A percentile compares a stretch with the other conserved stretches of the same genome.
phyloP scores from a whole-genome alignment of 1,140 invertebrate genomes.

The Drosophila ficusphila region DNA sequence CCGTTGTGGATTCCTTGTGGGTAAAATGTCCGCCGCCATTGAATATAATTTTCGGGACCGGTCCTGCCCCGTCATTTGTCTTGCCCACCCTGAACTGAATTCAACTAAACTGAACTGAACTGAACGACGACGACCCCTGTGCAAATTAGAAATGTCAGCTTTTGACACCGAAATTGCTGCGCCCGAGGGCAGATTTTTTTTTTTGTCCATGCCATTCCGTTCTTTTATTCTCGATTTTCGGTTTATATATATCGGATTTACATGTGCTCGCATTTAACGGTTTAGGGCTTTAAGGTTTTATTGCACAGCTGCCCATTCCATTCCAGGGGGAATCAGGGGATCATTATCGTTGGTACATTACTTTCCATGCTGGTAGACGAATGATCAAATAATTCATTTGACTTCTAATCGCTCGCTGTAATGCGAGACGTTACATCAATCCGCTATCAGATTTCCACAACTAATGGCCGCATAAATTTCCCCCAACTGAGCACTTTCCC shows the following conservation, averaged over 20 bases:
- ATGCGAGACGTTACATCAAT: slow-evolving; percentile 49
- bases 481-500: slow-evolving; percentile 49
- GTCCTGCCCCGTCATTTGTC: slow-evolving; percentile 66
- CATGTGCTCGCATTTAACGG: slow-evolving; percentile 66
- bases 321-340: slow-evolving; percentile 4
- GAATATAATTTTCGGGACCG: slow-evolving; percentile 65
- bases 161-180: slow-evolving; percentile 74
- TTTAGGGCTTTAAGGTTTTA: slow-evolving; percentile 26
- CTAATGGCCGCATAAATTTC: slow-evolving; percentile 63
- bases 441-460: slow-evolving; percentile 64
- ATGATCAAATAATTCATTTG: slow-evolving; percentile 50
- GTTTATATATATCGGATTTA: slow-evolving; percentile 55
- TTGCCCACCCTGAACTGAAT: slow-evolving; percentile 58
- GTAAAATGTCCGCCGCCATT: slow-evolving; percentile 40
- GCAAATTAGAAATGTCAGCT: slow-evolving; percentile 80
- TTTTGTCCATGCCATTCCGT: slow-evolving; percentile 13
- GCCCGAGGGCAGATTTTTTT: slow-evolving; percentile 55
- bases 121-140: slow-evolving; percentile 32
- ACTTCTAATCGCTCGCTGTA: slow-evolving; percentile 53
- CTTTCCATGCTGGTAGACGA: slow-evolving; percentile 60
- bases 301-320: slow-evolving; percentile 44
- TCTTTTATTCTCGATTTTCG: slow-evolving; percentile 10
- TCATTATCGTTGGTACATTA: not conserved
- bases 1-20: not conserved
- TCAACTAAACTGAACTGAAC: too few species aligned